Evolutionary conservation across 2,888 invertebrate species (phyloP).

Genomic region (Clunio marinus): DNA sequence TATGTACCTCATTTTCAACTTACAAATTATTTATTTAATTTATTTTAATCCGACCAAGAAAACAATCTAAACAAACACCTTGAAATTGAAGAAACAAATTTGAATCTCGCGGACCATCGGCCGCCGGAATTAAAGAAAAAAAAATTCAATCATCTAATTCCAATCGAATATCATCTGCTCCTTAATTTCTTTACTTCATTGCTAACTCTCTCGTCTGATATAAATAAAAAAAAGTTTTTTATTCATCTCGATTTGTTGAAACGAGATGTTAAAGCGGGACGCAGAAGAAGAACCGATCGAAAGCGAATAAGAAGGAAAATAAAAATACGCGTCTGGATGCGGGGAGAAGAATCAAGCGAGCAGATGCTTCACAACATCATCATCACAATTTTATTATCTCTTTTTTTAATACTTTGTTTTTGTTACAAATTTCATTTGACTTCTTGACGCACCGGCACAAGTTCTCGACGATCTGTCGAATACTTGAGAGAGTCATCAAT

Average conservation of each 20-base stretch:
- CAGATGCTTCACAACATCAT: background rate
- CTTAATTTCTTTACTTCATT: conserved; percentile 23
- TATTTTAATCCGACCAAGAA: background rate
- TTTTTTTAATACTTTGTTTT: background rate
- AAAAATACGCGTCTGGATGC: conserved; percentile 24
- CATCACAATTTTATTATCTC: conserved; percentile 35
- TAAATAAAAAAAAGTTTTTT: background rate
- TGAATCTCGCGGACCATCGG: conserved; percentile 1
- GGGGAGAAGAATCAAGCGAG: conserved; percentile 11
- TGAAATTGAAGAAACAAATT: conserved; percentile 19
- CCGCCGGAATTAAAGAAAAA: background rate
- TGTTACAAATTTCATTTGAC: conserved; percentile 6
- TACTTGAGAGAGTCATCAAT: conserved; percentile 8
- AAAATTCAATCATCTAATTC: conserved; percentile 31
- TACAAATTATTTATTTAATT: background rate
- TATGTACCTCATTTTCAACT: background rate
- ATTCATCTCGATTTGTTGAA: background rate
- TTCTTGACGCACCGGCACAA: background rate
- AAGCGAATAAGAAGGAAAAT: background rate
- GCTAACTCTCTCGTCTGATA: conserved; percentile 15
- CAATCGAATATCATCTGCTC: conserved; percentile 38
- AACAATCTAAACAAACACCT: conserved; percentile 14
- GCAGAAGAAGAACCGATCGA: background rate
- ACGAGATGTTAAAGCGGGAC: background rate
- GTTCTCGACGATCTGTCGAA: background rate